phyloP scores from a whole-genome alignment of 2,797 vertebrate genomes.

The Hirundo rustica region DNA sequence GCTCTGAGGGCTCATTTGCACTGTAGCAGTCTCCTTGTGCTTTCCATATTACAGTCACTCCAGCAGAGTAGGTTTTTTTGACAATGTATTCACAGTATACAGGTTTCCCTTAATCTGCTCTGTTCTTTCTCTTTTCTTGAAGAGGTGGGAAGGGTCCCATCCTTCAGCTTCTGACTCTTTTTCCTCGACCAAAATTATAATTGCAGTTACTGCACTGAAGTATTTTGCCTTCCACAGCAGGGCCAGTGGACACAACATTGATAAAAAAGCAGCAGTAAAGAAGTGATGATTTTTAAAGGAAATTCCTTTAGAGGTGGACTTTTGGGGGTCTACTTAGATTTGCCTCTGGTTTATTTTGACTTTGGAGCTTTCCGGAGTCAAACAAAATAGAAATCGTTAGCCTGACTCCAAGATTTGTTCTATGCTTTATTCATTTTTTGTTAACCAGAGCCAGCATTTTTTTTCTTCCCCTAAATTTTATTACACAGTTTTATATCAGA shows the following conservation, averaged over 20 bases:
- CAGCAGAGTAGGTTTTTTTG: not conserved
- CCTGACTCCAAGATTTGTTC: not conserved
- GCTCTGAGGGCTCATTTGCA: not conserved
- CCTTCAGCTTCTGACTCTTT: not conserved
- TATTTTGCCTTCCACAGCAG: not conserved
- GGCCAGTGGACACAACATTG: fast-evolving
- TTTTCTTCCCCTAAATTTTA: not conserved
- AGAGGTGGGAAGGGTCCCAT: not conserved
- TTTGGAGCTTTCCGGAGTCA: not conserved
- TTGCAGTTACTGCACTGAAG: not conserved
- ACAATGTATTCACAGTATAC: not conserved
- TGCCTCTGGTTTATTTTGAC: not conserved
- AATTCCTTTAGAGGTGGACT: not conserved
- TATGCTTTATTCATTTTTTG: not conserved
- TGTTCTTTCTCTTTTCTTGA: not conserved
- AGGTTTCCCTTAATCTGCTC: not conserved
- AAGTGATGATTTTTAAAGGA: not conserved
- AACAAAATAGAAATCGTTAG: not conserved
- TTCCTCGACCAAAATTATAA: not conserved
- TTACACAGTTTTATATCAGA: not conserved
- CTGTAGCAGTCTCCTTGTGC: not conserved
- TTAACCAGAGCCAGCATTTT: not conserved
- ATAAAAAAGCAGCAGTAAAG: not conserved
- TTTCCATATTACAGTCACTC: not conserved
- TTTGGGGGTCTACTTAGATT: not conserved